A percentile compares a stretch with the other conserved stretches of the same genome.
Evolutionary conservation across 1,140 invertebrate species (phyloP).

Genomic region (Bombus impatiens): DNA sequence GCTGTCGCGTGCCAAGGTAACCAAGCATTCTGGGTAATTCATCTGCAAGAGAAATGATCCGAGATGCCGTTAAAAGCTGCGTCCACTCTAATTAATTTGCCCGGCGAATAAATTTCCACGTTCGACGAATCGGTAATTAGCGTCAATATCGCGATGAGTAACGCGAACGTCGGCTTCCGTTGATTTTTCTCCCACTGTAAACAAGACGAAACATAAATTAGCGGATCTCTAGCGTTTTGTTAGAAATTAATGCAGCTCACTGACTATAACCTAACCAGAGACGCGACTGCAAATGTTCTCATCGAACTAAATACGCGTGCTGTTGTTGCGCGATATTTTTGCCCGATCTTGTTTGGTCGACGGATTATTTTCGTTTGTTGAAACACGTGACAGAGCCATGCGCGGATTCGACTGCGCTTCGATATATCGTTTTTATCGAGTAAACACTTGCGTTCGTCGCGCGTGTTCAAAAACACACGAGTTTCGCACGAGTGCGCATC

Average conservation of each 20-base stretch:
- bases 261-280: background rate
- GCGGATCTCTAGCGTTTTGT: background rate
- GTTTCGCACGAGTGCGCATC: too few relatives aligned
- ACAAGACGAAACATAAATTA: conserved; percentile 32
- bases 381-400: background rate
- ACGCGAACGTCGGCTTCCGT: background rate
- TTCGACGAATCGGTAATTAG: conserved; percentile 41
- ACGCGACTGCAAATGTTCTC: background rate
- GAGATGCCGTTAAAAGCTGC: conserved; percentile 11
- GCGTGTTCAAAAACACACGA: background rate
- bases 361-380: conserved; percentile 40
- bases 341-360: background rate
- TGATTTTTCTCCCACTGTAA: conserved; percentile 41
- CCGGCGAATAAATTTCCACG: conserved; percentile 13
- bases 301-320: background rate
- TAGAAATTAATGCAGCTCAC: conserved; percentile 28
- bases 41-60: conserved; percentile 21
- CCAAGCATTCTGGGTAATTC: conserved; percentile 1
- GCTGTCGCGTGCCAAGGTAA: conserved; percentile 5
- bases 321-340: conserved; percentile 13
- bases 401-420: too few relatives aligned
- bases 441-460: conserved; percentile 11
- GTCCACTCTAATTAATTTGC: conserved; percentile 37
- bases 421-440: conserved; percentile 37
- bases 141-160: conserved; percentile 39